Evolutionary conservation across 2,797 vertebrate genomes (phyloP).

Genomic region (Pelochelys cantorii): DNA sequence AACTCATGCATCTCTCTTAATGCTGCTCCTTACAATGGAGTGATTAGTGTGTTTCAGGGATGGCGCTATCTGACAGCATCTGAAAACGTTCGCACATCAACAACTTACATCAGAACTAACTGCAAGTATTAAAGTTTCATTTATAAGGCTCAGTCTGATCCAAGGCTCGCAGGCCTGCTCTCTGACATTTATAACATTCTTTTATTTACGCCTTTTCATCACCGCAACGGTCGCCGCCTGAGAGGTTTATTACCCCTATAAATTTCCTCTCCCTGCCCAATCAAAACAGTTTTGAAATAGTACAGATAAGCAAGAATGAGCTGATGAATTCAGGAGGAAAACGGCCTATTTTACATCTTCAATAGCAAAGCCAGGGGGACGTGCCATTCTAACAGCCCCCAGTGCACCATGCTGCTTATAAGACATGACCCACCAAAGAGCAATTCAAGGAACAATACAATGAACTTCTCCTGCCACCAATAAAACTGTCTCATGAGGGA

Average conservation of each 20-base stretch:
- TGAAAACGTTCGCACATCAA: constrained; percentile 41
- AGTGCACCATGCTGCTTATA: background rate
- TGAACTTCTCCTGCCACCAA: constrained; percentile 76
- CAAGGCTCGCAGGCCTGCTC: constrained; percentile 28
- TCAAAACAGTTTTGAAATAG: constrained; percentile 47
- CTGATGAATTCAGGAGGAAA: constrained; percentile 53
- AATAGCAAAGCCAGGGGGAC: constrained; percentile 3
- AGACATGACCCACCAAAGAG: constrained; percentile 42
- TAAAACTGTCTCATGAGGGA: constrained; percentile 64
- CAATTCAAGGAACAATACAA: constrained; percentile 41
- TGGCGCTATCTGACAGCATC: constrained; percentile 42
- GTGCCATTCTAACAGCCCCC: constrained; percentile 15
- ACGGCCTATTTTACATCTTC: background rate
- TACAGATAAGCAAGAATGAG: constrained; percentile 34
- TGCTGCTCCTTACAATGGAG: background rate
- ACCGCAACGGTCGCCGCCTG: background rate
- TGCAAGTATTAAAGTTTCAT: constrained; percentile 25
- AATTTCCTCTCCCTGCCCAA: constrained; percentile 51
- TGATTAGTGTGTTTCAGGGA: constrained; percentile 31
- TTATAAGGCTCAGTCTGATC: background rate
- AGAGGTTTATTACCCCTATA: constrained; percentile 68
- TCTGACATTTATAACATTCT: constrained; percentile 21
- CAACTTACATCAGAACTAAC: constrained; percentile 36
- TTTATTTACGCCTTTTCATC: constrained; percentile 64
- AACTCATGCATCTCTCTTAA: constrained; percentile 15